Conservation (phyloP, 2,888 invertebrate genomes). For the Leucophora obtusa region DNA sequence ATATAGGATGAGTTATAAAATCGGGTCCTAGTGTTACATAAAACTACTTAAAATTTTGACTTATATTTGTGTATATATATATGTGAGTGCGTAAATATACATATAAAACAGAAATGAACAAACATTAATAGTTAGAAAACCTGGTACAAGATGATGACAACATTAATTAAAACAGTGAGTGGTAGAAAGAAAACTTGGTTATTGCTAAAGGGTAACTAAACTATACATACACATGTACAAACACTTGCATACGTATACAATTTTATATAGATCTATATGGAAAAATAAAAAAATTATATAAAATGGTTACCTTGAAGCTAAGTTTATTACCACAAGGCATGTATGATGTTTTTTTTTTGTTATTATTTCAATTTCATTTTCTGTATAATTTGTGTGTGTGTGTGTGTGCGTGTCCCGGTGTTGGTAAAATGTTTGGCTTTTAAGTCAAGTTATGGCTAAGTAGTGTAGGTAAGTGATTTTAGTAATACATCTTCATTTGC, state of each 20-base stretch:
- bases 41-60: constrained; percentile 1
- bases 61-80: neutral
- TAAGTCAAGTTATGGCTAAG: constrained; percentile 47
- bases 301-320: constrained; percentile 28
- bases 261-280: too few species aligned
- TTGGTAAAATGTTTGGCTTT: constrained; percentile 43
- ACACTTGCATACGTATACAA: too few species aligned
- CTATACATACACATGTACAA: neutral
- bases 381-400: constrained; percentile 3
- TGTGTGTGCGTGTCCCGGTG: neutral
- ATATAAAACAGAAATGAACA: constrained; percentile 26
- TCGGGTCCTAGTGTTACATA: too few species aligned
- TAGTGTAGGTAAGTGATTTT: constrained; percentile 48
- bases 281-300: neutral
- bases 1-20: too few species aligned
- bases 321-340: constrained; percentile 44
- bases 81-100: neutral
- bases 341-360: neutral
- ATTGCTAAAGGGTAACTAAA: constrained; percentile 18
- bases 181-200: neutral
- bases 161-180: constrained; percentile 49
- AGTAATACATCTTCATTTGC: constrained; percentile 56
- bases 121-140: constrained; percentile 9
- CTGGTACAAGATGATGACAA: constrained; percentile 39
- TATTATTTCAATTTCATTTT: constrained; percentile 4